phyloP scores from a whole-genome alignment of 2,888 invertebrate genomes.

The Phengaris alcon region DNA sequence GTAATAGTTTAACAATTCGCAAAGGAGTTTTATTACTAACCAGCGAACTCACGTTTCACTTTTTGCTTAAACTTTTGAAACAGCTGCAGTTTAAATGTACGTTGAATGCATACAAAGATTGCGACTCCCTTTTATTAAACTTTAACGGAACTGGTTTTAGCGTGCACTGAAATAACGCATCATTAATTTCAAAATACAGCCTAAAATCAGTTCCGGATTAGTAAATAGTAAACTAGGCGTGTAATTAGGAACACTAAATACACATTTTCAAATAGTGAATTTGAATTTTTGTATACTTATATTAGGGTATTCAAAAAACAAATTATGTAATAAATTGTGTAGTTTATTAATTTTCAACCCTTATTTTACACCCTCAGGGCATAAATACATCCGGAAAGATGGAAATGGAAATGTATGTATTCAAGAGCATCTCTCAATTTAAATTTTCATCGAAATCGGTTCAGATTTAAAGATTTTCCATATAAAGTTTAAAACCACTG shows the following conservation, averaged over 20 bases:
- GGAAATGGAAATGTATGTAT: too few relatives aligned
- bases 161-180: background rate
- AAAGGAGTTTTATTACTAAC: constrained; percentile 1
- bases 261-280: too few relatives aligned
- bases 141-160: background rate
- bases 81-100: background rate
- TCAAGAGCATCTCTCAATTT: too few relatives aligned
- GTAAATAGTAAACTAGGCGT: background rate
- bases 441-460: too few relatives aligned
- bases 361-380: too few relatives aligned
- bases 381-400: too few relatives aligned
- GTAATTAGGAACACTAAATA: background rate
- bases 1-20: constrained; percentile 18
- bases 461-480: too few relatives aligned
- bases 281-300: too few relatives aligned
- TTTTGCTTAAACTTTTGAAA: constrained; percentile 8
- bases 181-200: background rate
- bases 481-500: too few relatives aligned
- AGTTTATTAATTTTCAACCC: too few relatives aligned
- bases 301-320: too few relatives aligned
- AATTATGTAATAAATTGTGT: too few relatives aligned
- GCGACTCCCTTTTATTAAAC: background rate
- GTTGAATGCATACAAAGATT: constrained; percentile 15
- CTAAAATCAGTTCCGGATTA: background rate
- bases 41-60: constrained; percentile 6